Evolutionary conservation across 2,797 vertebrate genomes (phyloP), one percentile per base, ranked within the genome.

Genomic region (Eulemur coronatus): DNA sequence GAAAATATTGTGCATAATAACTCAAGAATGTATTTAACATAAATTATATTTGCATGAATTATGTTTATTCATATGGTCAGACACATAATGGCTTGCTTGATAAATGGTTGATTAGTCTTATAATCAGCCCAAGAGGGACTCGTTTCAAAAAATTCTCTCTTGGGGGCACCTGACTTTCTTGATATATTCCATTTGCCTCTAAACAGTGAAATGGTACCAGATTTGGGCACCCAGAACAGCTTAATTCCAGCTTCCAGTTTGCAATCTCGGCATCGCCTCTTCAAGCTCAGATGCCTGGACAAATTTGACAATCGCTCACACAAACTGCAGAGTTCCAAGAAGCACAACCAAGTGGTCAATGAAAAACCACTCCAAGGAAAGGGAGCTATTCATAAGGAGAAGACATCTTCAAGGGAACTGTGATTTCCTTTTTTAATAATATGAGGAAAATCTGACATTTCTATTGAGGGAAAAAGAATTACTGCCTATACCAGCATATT

Each of bases 1-100:
- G 93, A 97, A 97, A 97, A 97, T 95, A 97, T 94, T 95, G 95
- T 82, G 94, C 96, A 97, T 97, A 97, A 97, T 97, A 97, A 96
- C 84, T 96, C 1, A 41, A 95, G 94, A 97, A 97, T 96, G 70
- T 94, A 97, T 95, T 98, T 97, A 97, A 95, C 96, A 98, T 97
- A 96, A 97, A 97, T 97, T 97, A 97, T 96, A 97, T 96, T 97
- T 97, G 96, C 97, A 97, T 97, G 94, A 95, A 98, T 97, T 98
- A 97, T 98, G 97, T 97, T 98, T 97, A 97, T 97, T 98, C 96
- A 97, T 97, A 97, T 97, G 96, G 97, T 97, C 96, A 98, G 96
- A 97, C 94, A 96, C 92, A 97, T 95, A 98, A 98, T 97, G 93
- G 87, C 90, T 96, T 96, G 95, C 96, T 97, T 97, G 97, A 98